A percentile compares a stretch with the other conserved stretches of the same genome.
Evolutionary conservation across 92 coral and sea anemone species (phyloP).

Genomic region (Desmophyllum pertusum): DNA sequence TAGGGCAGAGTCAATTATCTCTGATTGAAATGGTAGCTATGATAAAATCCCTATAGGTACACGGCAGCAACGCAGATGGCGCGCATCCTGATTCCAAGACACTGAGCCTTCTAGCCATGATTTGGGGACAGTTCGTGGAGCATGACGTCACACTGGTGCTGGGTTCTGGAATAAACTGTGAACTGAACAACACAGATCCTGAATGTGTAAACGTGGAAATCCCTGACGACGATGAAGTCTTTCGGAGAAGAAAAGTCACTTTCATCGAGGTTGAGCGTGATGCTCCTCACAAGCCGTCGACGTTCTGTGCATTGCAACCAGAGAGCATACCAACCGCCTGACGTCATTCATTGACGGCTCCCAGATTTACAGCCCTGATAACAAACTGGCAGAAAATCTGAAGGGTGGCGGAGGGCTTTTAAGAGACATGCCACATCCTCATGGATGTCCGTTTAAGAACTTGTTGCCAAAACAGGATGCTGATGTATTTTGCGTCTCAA

Average conservation of each 20-base stretch:
- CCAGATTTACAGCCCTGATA: constrained; percentile 55
- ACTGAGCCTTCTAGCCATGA: constrained; percentile 66
- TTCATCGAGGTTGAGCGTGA: constrained; percentile 35
- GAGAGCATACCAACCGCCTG: constrained; percentile 41
- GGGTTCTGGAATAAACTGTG: constrained; percentile 11
- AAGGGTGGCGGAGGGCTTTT: constrained; percentile 30
- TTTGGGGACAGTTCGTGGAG: constrained; percentile 74
- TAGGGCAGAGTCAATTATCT: no score
- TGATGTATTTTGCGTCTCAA: constrained; percentile 3
- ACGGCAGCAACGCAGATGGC: constrained; percentile 27
- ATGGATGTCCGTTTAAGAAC: not conserved
- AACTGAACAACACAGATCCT: constrained; percentile 1
- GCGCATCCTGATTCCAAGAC: constrained; percentile 19
- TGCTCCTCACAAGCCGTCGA: constrained; percentile 26
- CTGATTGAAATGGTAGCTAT: no score
- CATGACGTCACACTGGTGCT: constrained; percentile 64
- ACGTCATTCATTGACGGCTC: constrained; percentile 70
- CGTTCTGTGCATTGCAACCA: constrained; percentile 12
- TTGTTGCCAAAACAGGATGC: not conserved
- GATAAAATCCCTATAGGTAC: no score
- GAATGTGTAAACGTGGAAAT: constrained; percentile 48
- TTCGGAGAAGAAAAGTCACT: constrained; percentile 4
- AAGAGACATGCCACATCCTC: constrained; percentile 10
- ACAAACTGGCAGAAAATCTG: constrained; percentile 19
- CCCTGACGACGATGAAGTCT: constrained; percentile 23